These are phyloP conservation scores for Carassius carassius DNA, from an alignment of 2,113 vertebrate species.

Conservation along the genomic window DNA sequence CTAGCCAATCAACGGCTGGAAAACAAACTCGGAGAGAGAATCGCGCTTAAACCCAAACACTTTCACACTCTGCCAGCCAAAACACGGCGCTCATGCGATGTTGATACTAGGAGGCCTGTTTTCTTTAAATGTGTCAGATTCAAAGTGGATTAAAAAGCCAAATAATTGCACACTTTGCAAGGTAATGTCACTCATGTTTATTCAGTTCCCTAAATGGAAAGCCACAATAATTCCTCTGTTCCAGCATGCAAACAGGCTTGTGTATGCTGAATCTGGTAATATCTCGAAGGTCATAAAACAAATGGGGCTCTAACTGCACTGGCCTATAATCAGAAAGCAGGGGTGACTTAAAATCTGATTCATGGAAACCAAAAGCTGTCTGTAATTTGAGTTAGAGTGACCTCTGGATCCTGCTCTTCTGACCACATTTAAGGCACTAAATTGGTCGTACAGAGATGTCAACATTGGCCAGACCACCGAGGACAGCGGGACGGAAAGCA, in stretches of 20 bases:
- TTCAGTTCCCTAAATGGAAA: not conserved
- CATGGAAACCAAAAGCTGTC: conserved; percentile 54
- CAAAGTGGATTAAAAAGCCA: not conserved
- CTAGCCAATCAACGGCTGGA: conserved; percentile 35
- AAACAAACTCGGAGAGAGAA: conserved; percentile 47
- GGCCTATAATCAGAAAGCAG: conserved; percentile 60
- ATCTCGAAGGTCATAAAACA: conserved; percentile 53
- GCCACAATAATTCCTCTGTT: not conserved
- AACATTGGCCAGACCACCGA: conserved; percentile 32
- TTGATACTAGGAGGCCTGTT: not conserved
- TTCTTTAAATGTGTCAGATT: conserved; percentile 7
- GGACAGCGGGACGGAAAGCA: not conserved
- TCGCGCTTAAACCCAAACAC: conserved; percentile 39
- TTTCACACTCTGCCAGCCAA: conserved; percentile 24
- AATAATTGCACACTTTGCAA: not conserved
- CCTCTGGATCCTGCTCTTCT: conserved; percentile 35
- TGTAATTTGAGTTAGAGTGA: conserved; percentile 59
- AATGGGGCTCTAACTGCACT: conserved; percentile 51
- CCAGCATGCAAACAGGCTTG: not conserved
- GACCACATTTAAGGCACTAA: conserved; percentile 56
- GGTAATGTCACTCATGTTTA: not conserved
- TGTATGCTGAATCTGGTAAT: conserved; percentile 31
- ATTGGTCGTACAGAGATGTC: conserved; percentile 46
- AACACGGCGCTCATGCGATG: conserved; percentile 21
- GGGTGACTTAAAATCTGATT: conserved; percentile 59